Conservation (phyloP, 1,140 invertebrate species). For the Neodiprion fabricii region DNA sequence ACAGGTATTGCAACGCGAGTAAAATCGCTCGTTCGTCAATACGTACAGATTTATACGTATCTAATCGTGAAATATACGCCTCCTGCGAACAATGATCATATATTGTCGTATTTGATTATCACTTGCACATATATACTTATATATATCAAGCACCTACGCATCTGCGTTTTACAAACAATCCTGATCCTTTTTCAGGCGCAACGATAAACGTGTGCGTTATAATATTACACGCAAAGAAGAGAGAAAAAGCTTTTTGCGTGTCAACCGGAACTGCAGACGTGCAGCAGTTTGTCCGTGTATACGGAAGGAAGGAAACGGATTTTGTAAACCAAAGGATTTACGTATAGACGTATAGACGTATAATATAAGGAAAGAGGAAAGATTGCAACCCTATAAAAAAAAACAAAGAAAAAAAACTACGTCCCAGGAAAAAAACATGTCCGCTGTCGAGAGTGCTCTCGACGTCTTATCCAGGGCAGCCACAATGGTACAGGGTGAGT, state of each 20-base stretch:
- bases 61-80: not conserved
- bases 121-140: not conserved
- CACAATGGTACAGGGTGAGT: conserved; percentile 85
- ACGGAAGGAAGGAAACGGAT: no score
- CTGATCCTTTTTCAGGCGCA: no score
- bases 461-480: conserved; percentile 89
- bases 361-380: no score
- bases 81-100: conserved; percentile 11
- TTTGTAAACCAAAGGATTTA: no score
- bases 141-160: no score
- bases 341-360: no score
- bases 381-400: not conserved
- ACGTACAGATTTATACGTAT: not conserved
- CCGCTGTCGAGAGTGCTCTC: conserved; percentile 79
- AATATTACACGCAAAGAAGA: no score
- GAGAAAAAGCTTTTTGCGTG: no score
- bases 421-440: conserved; percentile 39
- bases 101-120: not conserved
- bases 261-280: no score
- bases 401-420: not conserved
- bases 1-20: not conserved
- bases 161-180: no score
- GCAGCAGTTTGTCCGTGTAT: no score
- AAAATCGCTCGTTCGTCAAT: conserved; percentile 2
- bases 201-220: no score